phyloP scores from a whole-genome alignment of 2,888 invertebrate genomes.

The Zygothrica quintamaculata region DNA sequence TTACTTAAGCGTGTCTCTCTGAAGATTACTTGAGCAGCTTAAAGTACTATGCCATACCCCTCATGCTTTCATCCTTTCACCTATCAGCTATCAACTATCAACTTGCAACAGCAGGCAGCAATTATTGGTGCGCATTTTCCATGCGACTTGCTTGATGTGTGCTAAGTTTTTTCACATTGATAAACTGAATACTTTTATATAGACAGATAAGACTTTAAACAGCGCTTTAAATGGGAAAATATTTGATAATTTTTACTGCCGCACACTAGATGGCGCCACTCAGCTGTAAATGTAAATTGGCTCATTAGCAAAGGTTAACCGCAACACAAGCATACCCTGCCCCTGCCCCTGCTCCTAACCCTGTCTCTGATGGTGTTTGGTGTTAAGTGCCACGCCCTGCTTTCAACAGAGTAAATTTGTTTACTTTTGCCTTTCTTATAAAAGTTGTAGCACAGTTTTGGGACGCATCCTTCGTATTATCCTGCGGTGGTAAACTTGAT shows the following conservation, averaged over 20 bases:
- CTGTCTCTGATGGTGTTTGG: slow-evolving; percentile 1
- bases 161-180: slow-evolving; percentile 29
- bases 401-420: slow-evolving; percentile 19
- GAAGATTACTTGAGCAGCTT: slow-evolving; percentile 55
- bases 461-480: neutral
- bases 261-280: slow-evolving; percentile 26
- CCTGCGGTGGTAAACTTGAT: slow-evolving; percentile 10
- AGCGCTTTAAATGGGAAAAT: too few species aligned
- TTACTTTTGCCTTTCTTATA: slow-evolving; percentile 3
- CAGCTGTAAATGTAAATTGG: slow-evolving; percentile 72
- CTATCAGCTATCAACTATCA: too few species aligned
- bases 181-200: slow-evolving; percentile 14
- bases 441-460: slow-evolving; percentile 15
- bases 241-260: slow-evolving; percentile 14
- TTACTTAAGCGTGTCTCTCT: slow-evolving; percentile 44
- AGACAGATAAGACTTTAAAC: slow-evolving; percentile 18
- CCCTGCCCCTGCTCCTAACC: neutral
- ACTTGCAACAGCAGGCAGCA: slow-evolving; percentile 67
- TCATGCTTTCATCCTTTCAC: neutral
- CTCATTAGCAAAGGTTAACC: slow-evolving; percentile 77
- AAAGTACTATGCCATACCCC: slow-evolving; percentile 31
- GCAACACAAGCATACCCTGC: slow-evolving; percentile 45
- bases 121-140: slow-evolving; percentile 66
- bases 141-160: slow-evolving; percentile 46
- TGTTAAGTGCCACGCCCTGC: slow-evolving; percentile 1